phyloP scores from a whole-genome alignment of 2,113 vertebrate species.

The Gobio gobio region DNA sequence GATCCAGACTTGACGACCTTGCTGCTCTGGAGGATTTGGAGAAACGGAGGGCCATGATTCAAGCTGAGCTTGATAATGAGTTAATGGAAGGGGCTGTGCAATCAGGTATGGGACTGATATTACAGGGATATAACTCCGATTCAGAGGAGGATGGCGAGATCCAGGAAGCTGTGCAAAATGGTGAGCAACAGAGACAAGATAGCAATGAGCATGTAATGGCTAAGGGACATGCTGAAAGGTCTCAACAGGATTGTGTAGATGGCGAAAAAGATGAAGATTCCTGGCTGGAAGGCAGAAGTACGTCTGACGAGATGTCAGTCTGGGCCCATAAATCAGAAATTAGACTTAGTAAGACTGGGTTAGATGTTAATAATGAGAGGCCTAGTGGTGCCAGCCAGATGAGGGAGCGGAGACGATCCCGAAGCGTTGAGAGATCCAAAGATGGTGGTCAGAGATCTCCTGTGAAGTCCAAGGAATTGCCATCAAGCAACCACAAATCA shows the following conservation, averaged over 20 bases:
- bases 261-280: constrained; percentile 68
- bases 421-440: constrained; percentile 40
- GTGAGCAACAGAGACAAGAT: constrained; percentile 67
- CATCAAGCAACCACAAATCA: constrained; percentile 39
- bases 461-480: constrained; percentile 27
- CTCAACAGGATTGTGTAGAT: constrained; percentile 80
- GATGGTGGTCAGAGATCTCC: constrained; percentile 49
- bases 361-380: constrained; percentile 28
- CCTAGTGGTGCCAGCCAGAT: constrained; percentile 23
- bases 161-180: constrained; percentile 77
- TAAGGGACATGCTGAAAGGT: constrained; percentile 3
- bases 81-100: constrained; percentile 98
- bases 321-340: constrained; percentile 40
- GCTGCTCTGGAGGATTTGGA: constrained; percentile 96
- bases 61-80: constrained; percentile 98
- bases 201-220: not conserved
- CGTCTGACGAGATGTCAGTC: constrained; percentile 51
- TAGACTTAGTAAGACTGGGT: constrained; percentile 35
- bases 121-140: constrained; percentile 97
- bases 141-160: constrained; percentile 89
- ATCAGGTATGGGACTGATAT: constrained; percentile 97
- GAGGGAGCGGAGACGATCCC: constrained; percentile 58
- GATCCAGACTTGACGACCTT: constrained; percentile 93
- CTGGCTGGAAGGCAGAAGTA: constrained; percentile 86
- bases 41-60: constrained; percentile 96